phyloP scores from a whole-genome alignment of 92 coral and sea anemone species.

The Desmophyllum pertusum region DNA sequence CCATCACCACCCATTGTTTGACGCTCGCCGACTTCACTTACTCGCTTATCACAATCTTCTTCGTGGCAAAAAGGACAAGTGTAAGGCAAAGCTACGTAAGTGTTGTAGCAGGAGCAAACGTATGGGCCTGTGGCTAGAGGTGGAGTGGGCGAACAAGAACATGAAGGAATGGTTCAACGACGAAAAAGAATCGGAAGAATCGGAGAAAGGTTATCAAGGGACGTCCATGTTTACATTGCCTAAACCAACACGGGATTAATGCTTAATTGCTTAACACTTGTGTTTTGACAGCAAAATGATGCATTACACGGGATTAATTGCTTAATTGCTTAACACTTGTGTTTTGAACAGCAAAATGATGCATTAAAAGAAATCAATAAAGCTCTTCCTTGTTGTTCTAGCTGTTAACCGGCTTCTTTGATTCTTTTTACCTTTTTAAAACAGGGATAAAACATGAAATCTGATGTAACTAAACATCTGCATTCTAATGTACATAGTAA shows the following conservation, averaged over 20 bases:
- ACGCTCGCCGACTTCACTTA: conserved; percentile 75
- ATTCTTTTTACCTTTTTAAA: no score
- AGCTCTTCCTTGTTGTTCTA: no score
- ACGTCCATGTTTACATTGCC: conserved; percentile 34
- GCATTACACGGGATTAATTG: no score
- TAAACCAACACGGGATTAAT: conserved; percentile 6
- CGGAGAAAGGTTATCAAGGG: conserved; percentile 16
- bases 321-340: no score
- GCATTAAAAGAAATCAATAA: no score
- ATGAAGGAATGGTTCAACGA: conserved; percentile 63
- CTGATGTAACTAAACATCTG: no score
- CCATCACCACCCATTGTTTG: conserved; percentile 65
- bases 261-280: background rate
- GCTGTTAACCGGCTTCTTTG: no score
- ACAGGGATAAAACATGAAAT: no score
- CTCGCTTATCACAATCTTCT: conserved; percentile 79
- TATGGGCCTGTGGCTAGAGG: conserved; percentile 76
- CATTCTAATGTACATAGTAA: background rate
- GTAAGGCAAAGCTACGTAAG: conserved; percentile 57
- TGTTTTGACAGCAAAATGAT: no score
- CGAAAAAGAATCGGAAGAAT: background rate
- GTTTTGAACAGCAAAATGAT: no score
- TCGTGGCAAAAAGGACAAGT: conserved; percentile 53
- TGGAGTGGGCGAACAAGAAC: conserved; percentile 75
- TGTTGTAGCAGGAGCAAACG: conserved; percentile 58